phyloP scores from a whole-genome alignment of 2,888 invertebrate genomes.

The Scaptomyza parva region DNA sequence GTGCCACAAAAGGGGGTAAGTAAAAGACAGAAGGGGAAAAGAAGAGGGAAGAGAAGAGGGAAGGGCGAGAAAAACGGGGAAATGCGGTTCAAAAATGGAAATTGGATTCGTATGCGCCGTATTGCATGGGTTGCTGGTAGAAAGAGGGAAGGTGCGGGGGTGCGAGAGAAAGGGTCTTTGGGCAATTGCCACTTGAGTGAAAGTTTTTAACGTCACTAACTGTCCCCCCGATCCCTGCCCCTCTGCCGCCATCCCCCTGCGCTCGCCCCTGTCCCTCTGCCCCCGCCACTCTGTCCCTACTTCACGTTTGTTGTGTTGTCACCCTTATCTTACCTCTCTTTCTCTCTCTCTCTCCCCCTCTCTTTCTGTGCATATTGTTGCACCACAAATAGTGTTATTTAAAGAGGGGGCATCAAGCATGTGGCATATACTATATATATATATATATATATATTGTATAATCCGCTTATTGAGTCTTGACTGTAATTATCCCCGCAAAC shows the following conservation, averaged over 20 bases:
- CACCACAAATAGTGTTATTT: conserved; percentile 51
- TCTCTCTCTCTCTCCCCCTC: neutral
- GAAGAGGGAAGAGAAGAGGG: no score
- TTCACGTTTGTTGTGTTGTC: neutral
- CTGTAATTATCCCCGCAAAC: conserved; percentile 52
- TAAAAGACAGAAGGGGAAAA: no score
- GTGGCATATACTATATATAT: conserved; percentile 10
- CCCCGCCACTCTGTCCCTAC: no score
- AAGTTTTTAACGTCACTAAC: conserved; percentile 43
- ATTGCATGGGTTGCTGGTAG: neutral
- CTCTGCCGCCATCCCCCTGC: no score
- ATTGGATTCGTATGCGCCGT: conserved; percentile 18
- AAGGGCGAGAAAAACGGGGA: conserved; percentile 9
- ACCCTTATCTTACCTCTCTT: neutral
- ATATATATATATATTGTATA: neutral
- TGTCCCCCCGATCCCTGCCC: conserved; percentile 15
- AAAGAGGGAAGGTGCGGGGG: no score
- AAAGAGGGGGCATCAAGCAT: conserved; percentile 49
- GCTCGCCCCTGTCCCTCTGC: no score
- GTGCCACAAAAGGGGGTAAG: no score
- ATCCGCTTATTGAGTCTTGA: conserved; percentile 51
- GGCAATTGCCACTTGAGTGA: conserved; percentile 58
- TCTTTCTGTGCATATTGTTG: conserved; percentile 1
- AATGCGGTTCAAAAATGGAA: conserved; percentile 45
- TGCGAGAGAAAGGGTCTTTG: neutral